Evolutionary conservation across 1,140 invertebrate genomes (phyloP).

Genomic region (Aporrectodea caliginosa): DNA sequence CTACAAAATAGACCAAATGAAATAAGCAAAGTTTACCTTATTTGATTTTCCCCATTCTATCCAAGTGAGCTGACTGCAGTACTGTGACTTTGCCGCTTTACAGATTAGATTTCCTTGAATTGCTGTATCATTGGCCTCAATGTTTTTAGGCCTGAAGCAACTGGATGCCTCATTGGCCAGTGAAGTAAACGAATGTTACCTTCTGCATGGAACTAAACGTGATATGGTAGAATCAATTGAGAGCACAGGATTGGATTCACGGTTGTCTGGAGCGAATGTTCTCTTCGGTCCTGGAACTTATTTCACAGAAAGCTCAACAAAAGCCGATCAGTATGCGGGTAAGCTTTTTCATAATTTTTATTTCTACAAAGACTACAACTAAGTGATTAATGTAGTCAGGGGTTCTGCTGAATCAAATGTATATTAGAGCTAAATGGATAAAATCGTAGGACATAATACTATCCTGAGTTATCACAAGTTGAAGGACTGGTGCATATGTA

Average conservation of each 20-base stretch:
- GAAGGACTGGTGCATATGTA: no score
- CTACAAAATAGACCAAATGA: not conserved
- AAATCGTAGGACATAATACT: no score
- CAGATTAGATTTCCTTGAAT: no score
- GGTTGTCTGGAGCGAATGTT: not conserved
- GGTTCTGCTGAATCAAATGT: no score
- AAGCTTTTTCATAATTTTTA: not conserved
- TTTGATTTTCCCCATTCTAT: not conserved
- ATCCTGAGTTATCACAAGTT: no score
- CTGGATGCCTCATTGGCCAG: not conserved
- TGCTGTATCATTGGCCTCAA: not conserved
- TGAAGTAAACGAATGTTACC: slow-evolving; percentile 19
- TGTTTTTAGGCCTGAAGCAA: not conserved
- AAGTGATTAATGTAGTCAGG: no score
- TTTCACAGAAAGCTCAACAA: slow-evolving; percentile 20
- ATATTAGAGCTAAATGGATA: not conserved
- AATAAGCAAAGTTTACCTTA: no score
- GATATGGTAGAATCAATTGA: not conserved
- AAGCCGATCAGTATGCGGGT: slow-evolving; percentile 29
- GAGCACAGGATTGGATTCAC: not conserved
- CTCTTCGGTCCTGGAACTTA: slow-evolving; percentile 25
- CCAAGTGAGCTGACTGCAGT: not conserved
- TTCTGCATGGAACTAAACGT: slow-evolving; percentile 21
- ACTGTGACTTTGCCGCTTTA: not conserved
- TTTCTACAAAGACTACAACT: not conserved